Base-by-base conservation (phyloP, 2,888 invertebrate species). In the Rugalucina vietnamica region DNA sequence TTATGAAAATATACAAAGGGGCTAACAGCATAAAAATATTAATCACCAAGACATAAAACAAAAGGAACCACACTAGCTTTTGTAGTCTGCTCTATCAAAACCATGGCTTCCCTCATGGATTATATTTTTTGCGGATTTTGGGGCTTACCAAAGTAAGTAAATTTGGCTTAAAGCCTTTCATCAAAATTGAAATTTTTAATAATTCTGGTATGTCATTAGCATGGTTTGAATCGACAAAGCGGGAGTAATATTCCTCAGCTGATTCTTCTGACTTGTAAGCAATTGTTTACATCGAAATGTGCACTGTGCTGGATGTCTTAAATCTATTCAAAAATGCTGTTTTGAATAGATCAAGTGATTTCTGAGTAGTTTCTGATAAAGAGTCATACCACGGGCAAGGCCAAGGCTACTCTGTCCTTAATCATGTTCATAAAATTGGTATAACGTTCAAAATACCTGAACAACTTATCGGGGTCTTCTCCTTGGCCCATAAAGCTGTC, bases 301-400 rank as follows among this genome's bases (percentile, higher is more conserved):
- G n/a, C 5, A 4, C 4, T 24, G 10, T n/a, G n/a, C n/a, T n/a
- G n/a, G n/a, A n/a, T n/a, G n/a, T n/a, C n/a, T n/a, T n/a, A n/a
- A n/a, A n/a, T 71, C 5, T 14, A 36, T 18, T 36, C 14, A 36
- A 24, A 71, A 71, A 71, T 4, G n/a, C 71, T 24, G 36, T 24
- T 24, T 71, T 71, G n/a, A 71, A 37, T 8, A 2, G n/a, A 24
- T n/a, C 37, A 3, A 36, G 8, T 10, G 36, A 10, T 8, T 14
- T 4, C n/a, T 71, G 71, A 5, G 39, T 39, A 5, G 34, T 37
- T 24, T 34, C 36, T n/a, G 34, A 4, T n/a, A 71, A 24, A 5
- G 71, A 36, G 27, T 71, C 71, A 24, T 24, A 71, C 71, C 71
- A 71, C 2, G 39, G 71, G 71, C 71, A 71, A n/a, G 5, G 39